Base-by-base conservation (phyloP, 2,797 vertebrate genomes). In the Momotus momota region DNA sequence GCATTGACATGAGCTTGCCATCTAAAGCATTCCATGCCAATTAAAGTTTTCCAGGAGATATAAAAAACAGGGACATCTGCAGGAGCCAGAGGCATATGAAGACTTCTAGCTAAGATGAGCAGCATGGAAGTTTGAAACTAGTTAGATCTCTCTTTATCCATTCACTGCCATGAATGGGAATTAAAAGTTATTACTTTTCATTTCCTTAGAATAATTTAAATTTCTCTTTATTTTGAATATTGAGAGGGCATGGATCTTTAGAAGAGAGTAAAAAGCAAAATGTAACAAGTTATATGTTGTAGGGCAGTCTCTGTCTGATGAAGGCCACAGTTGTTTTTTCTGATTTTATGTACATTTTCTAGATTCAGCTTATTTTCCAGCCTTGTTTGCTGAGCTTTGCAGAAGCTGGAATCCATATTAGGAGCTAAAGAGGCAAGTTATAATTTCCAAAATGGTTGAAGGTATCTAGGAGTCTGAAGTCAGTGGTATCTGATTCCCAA, bases 171-270 rank as follows among this genome's bases (percentile, higher is more conserved):
- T 3, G 3, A 89, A 71, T 65, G 25, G 46, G 75, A 97, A 96
- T 92, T 88, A 93, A 93, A 96, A 94, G 69, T 92, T 96, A 95
- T 93, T 95, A 90, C 41, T 8, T 74, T 35, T 78, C 58, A 94
- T 96, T 97, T 96, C 90, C 72, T 91, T 72, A 82, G 91, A 97
- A 97, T 96, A 97, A 74, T 93, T 95, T 93, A 86, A 96, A 84
- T 91, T 95, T 90, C 57, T 95, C 60, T 93, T 96, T 96, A 95
- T 97, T 94, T 88, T 77, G 79, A 94, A 87, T 22, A 92, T 66
- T 79, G 78, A 46, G 82, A 66, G 88, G 75, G 80, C 70, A 70
- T 69, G 75, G 80, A 90, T 87, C 58, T 67, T 54, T 84, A 92
- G 35, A 86, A 90, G 66, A 96, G 27, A 71, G 8, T 35, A 46